Percentiles rank a stretch among this genome's conserved stretches.
phyloP scores from a whole-genome alignment of 2,888 invertebrate species.

The Philonicus albiceps region DNA sequence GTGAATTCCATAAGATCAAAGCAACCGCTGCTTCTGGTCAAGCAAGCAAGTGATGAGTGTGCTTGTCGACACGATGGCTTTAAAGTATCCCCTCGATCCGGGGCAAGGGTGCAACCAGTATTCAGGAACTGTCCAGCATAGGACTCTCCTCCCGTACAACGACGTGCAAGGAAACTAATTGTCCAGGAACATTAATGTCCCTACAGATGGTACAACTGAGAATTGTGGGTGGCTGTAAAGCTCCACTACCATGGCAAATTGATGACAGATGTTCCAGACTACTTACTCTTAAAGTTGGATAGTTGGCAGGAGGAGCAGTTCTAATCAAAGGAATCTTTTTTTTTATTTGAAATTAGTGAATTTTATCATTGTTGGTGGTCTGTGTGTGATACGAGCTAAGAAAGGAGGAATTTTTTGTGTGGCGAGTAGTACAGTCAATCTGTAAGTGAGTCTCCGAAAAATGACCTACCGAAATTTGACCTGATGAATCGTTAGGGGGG shows the following conservation, averaged over 20 bases:
- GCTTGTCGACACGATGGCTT: neutral
- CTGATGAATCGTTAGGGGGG: no score
- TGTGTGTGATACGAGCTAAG: neutral
- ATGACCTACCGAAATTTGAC: no score
- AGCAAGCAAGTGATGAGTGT: neutral
- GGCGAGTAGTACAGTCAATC: no score
- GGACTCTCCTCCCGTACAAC: neutral
- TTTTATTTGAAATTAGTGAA: neutral
- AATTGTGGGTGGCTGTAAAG: neutral
- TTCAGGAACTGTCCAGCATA: neutral
- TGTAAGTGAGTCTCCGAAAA: no score
- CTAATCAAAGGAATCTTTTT: neutral
- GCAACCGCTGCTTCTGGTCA: neutral
- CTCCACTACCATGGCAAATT: neutral
- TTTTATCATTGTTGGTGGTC: neutral
- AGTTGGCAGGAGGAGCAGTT: neutral
- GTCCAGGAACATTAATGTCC: conserved; percentile 1
- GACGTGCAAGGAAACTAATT: neutral
- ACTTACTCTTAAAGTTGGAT: neutral
- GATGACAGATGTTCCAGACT: neutral
- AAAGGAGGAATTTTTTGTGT: neutral
- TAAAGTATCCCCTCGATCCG: neutral
- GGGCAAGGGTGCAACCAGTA: neutral
- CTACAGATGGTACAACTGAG: neutral
- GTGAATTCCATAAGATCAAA: neutral